Evolutionary conservation across 2,888 invertebrate genomes (phyloP), one percentile per base, ranked within the genome.

Genomic region (Opisthograptis luteolata): DNA sequence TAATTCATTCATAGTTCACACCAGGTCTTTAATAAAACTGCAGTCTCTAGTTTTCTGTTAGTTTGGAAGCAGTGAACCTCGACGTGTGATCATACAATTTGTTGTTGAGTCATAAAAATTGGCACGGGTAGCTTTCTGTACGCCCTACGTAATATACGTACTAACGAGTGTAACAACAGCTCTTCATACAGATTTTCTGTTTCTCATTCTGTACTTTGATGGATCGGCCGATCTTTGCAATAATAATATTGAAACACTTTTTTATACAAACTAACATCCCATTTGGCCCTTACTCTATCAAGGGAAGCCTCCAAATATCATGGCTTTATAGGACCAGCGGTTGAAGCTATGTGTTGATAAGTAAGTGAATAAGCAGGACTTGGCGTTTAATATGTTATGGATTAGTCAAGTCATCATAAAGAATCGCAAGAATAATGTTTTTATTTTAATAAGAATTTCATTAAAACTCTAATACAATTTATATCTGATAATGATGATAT

Each of bases 71-170:
- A 66, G 66, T 70, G 71, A 67, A 69, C 42, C 62, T n/a, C 66
- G 64, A 68, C 62, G 60, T 55, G 64, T 68, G 66, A 59, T 59
- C 61, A 63, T 64, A 78, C 84, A 66, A 74, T 74, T 81, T 57
- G 65, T 47, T 66, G 81, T 79, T 87, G 87, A 88, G 78, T 88
- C 88, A 85, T 66, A 64, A 41, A 36, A 41, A 36, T 30, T n/a
- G n/a, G n/a, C 69, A 54, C 70, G 67, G 68, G 70, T 70, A 62
- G 71, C 73, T 82, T 79, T 82, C 77, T 59, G 62, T 51, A 48
- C 52, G 19, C 50, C 56, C 54, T 55, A 53, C 41, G 50, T 55
- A 48, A 44, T 56, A 62, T 55, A 53, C 41, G 50, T 55, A 48
- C 44, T 56, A 62, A 62, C 58, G 64, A 72, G 63, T 66, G 58